A percentile compares a stretch with the other conserved stretches of the same genome.
Conservation (phyloP, 2,113 vertebrate genomes). For the Phylloscopus trochiloides region DNA sequence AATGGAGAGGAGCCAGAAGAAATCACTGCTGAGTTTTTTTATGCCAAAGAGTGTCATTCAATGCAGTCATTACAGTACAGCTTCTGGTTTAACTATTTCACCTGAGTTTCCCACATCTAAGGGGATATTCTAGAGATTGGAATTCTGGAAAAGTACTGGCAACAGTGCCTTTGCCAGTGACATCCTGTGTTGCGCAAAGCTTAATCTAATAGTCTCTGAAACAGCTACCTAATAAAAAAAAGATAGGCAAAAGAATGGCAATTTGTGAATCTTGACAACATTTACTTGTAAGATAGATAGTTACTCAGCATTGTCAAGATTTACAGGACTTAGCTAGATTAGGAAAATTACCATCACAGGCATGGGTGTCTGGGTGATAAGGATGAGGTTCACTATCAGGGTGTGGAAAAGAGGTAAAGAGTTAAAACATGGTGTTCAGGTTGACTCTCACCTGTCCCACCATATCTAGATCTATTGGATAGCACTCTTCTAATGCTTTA, state of each 20-base stretch:
- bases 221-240: background rate
- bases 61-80: background rate
- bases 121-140: background rate
- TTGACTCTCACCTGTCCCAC: background rate
- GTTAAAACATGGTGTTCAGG: background rate
- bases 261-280: background rate
- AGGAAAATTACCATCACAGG: background rate
- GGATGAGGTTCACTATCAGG: background rate
- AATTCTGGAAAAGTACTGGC: background rate
- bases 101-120: background rate
- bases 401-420: background rate
- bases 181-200: background rate
- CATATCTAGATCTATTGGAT: background rate
- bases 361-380: background rate
- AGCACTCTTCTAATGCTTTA: background rate
- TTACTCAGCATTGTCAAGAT: background rate
- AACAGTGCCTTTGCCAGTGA: background rate
- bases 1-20: background rate
- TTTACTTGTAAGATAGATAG: background rate
- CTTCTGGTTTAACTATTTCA: background rate
- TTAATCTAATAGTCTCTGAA: background rate
- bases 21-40: background rate
- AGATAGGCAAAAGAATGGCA: background rate
- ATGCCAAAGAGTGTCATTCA: background rate
- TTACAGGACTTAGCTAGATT: background rate